Conservation (phyloP, 2,797 vertebrate genomes). For the Halcyon leucocephala region DNA sequence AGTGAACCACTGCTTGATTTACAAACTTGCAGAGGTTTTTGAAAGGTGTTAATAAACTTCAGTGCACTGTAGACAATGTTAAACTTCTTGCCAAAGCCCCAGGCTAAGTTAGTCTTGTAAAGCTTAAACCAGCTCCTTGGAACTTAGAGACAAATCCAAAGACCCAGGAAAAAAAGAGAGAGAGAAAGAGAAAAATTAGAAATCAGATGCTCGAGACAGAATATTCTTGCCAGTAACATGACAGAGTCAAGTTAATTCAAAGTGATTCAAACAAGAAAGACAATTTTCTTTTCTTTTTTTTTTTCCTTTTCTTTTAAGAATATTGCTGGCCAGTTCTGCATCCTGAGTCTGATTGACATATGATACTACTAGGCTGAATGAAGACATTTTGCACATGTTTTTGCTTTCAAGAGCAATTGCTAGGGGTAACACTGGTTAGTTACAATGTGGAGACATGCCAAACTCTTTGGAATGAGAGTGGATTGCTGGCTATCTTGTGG, state of each 20-base stretch:
- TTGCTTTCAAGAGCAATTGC: constrained; percentile 69
- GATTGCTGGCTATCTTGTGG: constrained; percentile 37
- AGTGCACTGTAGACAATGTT: constrained; percentile 26
- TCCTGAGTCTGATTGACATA: constrained; percentile 66
- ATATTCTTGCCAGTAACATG: constrained; percentile 56
- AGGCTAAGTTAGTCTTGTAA: constrained; percentile 52
- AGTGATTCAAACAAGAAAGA: constrained; percentile 63
- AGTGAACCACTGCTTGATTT: constrained; percentile 56
- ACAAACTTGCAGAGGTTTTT: constrained; percentile 65
- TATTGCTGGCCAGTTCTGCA: constrained; percentile 39
- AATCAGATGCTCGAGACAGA: constrained; percentile 61
- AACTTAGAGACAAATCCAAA: constrained; percentile 18
- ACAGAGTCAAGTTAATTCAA: constrained; percentile 63
- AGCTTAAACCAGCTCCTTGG: constrained; percentile 29
- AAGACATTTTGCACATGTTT: constrained; percentile 64
- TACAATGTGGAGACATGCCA: constrained; percentile 8
- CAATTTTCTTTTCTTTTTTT: not conserved
- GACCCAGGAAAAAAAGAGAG: not conserved
- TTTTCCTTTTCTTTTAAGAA: not conserved
- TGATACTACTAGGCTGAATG: constrained; percentile 48
- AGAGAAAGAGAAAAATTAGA: constrained; percentile 19
- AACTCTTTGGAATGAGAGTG: constrained; percentile 8
- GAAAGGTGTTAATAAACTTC: constrained; percentile 68
- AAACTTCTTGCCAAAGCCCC: constrained; percentile 56
- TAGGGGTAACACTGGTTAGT: constrained; percentile 56